phyloP scores from a whole-genome alignment of 2,113 vertebrate species.

The Antechinus flavipes region DNA sequence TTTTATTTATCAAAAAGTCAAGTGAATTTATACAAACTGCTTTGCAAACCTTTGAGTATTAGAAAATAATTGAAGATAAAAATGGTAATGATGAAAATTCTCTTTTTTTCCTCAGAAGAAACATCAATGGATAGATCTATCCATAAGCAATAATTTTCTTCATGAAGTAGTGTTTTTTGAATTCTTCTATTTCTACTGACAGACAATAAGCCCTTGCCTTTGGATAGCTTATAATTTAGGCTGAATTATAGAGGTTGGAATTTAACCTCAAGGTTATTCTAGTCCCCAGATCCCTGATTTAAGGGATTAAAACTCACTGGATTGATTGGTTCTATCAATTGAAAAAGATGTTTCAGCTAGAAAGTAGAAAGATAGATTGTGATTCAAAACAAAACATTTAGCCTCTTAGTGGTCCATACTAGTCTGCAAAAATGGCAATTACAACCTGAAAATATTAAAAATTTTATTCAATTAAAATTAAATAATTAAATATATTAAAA shows the following conservation, averaged over 20 bases:
- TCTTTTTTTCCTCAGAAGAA: not conserved
- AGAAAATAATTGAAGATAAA: not conserved
- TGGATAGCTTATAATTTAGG: not conserved
- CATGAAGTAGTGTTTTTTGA: not conserved
- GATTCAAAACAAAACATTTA: not conserved
- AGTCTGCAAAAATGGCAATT: not conserved
- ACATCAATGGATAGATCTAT: not conserved
- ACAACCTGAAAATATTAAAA: not conserved
- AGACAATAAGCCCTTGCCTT: not conserved
- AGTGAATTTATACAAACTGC: not conserved
- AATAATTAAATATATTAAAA: not conserved
- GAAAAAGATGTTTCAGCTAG: not conserved
- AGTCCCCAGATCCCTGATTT: not conserved
- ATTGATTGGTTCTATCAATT: not conserved
- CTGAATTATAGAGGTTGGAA: not conserved
- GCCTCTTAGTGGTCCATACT: not conserved
- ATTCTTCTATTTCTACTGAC: not conserved
- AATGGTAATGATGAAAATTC: not conserved
- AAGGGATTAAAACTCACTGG: not conserved
- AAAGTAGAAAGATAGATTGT: not conserved
- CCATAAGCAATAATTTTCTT: not conserved
- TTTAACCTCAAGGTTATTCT: not conserved
- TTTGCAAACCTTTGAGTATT: not conserved
- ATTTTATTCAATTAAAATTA: too few relatives aligned
- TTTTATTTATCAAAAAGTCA: not conserved